A percentile compares a stretch with the other conserved stretches of the same genome.
Evolutionary conservation across 2,888 invertebrate genomes (phyloP).

Genomic region (Andrena minutula): DNA sequence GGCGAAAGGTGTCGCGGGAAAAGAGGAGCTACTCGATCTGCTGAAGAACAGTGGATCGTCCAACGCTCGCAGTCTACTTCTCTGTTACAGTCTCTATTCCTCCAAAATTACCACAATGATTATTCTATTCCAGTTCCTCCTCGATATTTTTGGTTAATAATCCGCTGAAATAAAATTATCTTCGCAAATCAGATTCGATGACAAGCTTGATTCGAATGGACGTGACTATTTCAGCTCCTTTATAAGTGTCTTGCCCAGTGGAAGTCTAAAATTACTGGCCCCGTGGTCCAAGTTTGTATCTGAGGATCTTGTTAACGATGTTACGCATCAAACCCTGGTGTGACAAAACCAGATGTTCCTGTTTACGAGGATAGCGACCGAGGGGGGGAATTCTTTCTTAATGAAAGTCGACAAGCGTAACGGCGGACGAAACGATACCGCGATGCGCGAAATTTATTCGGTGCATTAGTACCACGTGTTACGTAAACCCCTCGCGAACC

Average conservation of each 20-base stretch:
- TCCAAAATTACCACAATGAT: too few species aligned
- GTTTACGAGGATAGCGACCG: not conserved
- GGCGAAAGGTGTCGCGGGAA: not conserved
- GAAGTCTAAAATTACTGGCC: not conserved
- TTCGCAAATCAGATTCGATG: too few species aligned
- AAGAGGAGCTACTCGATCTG: not conserved
- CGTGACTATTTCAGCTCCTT: too few species aligned
- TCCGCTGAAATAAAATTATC: too few species aligned
- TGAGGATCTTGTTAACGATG: not conserved
- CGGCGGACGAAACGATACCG: conserved; percentile 8
- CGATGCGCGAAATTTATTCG: conserved; percentile 39
- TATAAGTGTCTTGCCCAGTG: not conserved
- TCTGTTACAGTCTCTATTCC: too few species aligned
- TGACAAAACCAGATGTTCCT: not conserved
- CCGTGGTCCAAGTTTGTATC: not conserved
- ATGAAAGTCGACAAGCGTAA: conserved; percentile 9
- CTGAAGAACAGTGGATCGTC: too few species aligned
- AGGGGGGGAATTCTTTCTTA: conserved; percentile 28
- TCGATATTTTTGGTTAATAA: too few species aligned
- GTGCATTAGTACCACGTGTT: conserved; percentile 17
- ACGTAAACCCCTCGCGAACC: conserved; percentile 26
- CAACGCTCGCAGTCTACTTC: too few species aligned
- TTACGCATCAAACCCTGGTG: not conserved
- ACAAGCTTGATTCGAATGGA: too few species aligned
- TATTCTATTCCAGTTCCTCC: too few species aligned